phyloP scores from a whole-genome alignment of 2,888 invertebrate species.

The Nephrotoma flavescens region DNA sequence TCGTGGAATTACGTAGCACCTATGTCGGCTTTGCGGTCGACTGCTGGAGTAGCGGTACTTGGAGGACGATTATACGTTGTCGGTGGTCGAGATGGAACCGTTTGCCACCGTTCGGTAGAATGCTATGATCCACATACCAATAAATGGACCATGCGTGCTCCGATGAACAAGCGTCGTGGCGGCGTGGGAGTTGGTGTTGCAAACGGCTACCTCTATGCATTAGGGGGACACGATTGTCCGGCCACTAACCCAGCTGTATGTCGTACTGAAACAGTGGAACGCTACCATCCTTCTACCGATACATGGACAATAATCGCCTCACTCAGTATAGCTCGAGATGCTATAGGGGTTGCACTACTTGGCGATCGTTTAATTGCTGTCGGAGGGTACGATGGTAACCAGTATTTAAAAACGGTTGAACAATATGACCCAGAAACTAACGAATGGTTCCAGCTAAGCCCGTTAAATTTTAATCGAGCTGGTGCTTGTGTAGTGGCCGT shows the following conservation, averaged over 20 bases:
- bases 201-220: slow-evolving; percentile 77
- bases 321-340: slow-evolving; percentile 71
- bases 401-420: slow-evolving; percentile 76
- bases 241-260: slow-evolving; percentile 70
- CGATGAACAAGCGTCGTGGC: slow-evolving; percentile 75
- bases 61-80: slow-evolving; percentile 77
- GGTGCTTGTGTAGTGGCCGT: slow-evolving; percentile 74
- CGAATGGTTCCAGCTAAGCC: slow-evolving; percentile 63
- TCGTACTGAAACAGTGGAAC: slow-evolving; percentile 79
- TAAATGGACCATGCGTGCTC: slow-evolving; percentile 69
- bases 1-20: slow-evolving; percentile 84
- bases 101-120: slow-evolving; percentile 81
- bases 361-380: slow-evolving; percentile 61
- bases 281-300: slow-evolving; percentile 65
- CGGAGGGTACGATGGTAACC: slow-evolving; percentile 85
- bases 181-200: slow-evolving; percentile 78
- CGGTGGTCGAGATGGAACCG: slow-evolving; percentile 83
- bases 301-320: slow-evolving; percentile 74
- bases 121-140: slow-evolving; percentile 61
- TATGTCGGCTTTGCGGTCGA: slow-evolving; percentile 71
- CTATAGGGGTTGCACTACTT: slow-evolving; percentile 73
- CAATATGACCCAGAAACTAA: slow-evolving; percentile 74
- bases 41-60: slow-evolving; percentile 80
- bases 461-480: slow-evolving; percentile 70
- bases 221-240: slow-evolving; percentile 90